phyloP scores from a whole-genome alignment of 2,888 invertebrate genomes.

The Ptycholaimellus sp. region DNA sequence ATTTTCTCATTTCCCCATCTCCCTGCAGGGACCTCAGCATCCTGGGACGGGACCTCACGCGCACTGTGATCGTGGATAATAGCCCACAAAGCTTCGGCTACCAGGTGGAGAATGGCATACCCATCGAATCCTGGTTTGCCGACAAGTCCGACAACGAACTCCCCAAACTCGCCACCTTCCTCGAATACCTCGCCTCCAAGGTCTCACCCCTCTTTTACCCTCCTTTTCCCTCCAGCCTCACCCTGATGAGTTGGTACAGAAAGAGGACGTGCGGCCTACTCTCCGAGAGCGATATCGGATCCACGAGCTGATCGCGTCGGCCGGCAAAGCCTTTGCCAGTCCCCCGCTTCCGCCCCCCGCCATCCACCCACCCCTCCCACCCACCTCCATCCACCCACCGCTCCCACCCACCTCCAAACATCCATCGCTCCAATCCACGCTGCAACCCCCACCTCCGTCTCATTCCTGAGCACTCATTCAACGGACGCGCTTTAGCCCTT shows the following conservation, averaged over 20 bases:
- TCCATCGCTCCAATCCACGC: too few species aligned
- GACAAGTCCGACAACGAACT: conserved; percentile 67
- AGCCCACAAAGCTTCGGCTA: conserved; percentile 71
- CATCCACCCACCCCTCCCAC: background rate
- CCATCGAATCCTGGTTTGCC: conserved; percentile 88
- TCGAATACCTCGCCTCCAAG: conserved; percentile 46
- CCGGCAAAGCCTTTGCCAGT: conserved; percentile 38
- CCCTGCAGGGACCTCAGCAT: conserved; percentile 66
- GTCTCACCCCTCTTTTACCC: background rate
- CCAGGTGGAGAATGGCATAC: conserved; percentile 77
- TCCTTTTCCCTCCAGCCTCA: background rate
- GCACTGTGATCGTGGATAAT: conserved; percentile 63
- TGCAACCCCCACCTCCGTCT: too few species aligned
- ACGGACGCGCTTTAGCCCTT: too few species aligned
- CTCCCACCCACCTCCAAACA: conserved; percentile 5
- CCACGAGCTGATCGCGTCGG: conserved; percentile 63
- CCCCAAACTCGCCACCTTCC: conserved; percentile 65
- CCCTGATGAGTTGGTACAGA: too few species aligned
- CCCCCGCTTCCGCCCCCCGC: background rate
- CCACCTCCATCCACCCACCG: background rate
- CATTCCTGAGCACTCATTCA: too few species aligned
- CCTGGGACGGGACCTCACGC: conserved; percentile 64
- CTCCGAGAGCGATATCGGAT: conserved; percentile 68
- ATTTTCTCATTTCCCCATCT: too few species aligned
- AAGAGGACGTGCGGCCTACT: conserved; percentile 70